Evolutionary conservation across 1,140 invertebrate species (phyloP).

Genomic region (Papilio xuthus): DNA sequence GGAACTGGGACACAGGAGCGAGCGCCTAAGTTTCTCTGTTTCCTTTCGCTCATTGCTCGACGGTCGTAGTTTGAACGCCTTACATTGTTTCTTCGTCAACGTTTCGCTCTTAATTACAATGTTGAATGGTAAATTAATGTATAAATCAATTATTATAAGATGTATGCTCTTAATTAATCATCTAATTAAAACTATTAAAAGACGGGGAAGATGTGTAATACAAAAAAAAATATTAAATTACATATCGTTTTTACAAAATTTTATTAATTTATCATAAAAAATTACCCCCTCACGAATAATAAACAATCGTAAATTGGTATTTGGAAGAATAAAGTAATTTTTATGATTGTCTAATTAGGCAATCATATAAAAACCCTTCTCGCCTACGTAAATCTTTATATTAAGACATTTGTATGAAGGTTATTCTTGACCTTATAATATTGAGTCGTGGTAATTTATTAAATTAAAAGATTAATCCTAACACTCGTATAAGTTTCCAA

Average conservation of each 20-base stretch:
- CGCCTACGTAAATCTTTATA: neutral
- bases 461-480: too few species aligned
- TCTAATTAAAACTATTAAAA: too few species aligned
- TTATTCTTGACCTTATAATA: neutral
- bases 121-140: neutral
- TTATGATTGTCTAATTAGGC: slow-evolving; percentile 1
- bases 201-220: neutral
- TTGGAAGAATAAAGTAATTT: neutral
- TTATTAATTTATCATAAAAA: neutral
- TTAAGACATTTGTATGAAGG: neutral
- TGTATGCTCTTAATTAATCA: neutral
- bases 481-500: neutral
- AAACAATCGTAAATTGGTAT: neutral
- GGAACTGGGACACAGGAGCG: neutral
- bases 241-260: neutral
- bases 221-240: neutral
- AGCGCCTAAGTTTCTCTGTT: neutral
- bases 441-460: neutral
- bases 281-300: neutral
- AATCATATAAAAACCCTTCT: neutral
- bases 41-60: neutral
- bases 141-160: neutral
- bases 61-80: neutral
- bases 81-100: neutral
- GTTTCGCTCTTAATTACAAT: neutral